phyloP scores from a whole-genome alignment of 2,888 invertebrate genomes.

The Protula sp. region DNA sequence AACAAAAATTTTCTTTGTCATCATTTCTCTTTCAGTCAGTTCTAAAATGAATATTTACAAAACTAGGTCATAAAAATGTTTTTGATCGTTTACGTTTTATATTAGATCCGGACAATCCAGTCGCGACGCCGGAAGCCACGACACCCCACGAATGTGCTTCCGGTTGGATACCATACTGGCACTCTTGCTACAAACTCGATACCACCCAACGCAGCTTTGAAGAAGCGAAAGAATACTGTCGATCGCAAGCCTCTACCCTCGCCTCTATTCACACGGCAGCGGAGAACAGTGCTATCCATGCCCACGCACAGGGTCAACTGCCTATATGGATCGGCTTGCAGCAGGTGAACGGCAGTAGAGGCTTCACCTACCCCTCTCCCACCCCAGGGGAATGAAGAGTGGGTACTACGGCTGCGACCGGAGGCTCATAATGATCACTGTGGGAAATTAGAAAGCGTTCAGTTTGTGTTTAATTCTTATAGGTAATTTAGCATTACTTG shows the following conservation, averaged over 20 bases:
- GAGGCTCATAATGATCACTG: too few relatives aligned
- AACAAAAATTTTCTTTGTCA: too few relatives aligned
- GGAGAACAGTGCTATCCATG: background rate
- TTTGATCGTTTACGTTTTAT: too few relatives aligned
- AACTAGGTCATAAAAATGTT: too few relatives aligned
- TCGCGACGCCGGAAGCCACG: background rate
- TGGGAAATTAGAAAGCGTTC: too few relatives aligned
- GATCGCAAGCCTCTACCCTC: background rate
- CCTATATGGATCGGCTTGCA: background rate
- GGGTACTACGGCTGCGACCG: too few relatives aligned
- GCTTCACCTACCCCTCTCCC: too few relatives aligned
- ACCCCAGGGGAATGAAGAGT: too few relatives aligned
- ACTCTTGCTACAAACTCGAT: background rate
- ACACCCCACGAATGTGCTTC: background rate
- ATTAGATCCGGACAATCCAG: background rate
- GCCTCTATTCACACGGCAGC: background rate
- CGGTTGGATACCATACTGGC: background rate
- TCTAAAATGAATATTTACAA: too few relatives aligned
- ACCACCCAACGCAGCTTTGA: background rate
- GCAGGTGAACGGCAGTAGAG: background rate
- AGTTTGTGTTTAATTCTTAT: too few relatives aligned
- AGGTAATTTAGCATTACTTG: too few relatives aligned
- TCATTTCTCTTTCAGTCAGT: too few relatives aligned
- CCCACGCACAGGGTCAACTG: background rate
- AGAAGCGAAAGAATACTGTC: background rate